Evolutionary conservation across 2,113 vertebrate species (phyloP).

Genomic region (Bungarus multicinctus): DNA sequence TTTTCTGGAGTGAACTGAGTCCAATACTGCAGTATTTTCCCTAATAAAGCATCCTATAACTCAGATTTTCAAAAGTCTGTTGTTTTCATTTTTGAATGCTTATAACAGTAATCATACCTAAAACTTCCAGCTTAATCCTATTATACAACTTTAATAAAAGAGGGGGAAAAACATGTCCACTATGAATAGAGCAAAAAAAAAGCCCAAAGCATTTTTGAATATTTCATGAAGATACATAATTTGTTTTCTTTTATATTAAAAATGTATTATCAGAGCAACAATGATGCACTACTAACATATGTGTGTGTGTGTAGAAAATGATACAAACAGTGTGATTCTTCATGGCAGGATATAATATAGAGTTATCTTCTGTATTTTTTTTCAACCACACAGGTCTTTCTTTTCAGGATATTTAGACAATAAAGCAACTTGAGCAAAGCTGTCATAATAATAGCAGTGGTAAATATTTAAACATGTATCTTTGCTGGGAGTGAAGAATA

Average conservation of each 20-base stretch:
- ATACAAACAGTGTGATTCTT: constrained; percentile 34
- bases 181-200: neutral
- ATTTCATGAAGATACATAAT: constrained; percentile 48
- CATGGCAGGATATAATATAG: constrained; percentile 18
- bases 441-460: neutral
- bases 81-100: too few species aligned
- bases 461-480: constrained; percentile 32
- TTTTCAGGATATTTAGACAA: constrained; percentile 25
- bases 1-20: too few species aligned
- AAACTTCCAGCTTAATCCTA: neutral
- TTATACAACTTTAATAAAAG: constrained; percentile 24
- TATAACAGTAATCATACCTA: constrained; percentile 28
- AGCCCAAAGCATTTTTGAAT: constrained; percentile 38
- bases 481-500: constrained; percentile 20
- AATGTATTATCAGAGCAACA: constrained; percentile 24
- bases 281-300: constrained; percentile 19
- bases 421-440: neutral
- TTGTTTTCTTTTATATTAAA: constrained; percentile 41
- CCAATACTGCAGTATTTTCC: too few species aligned
- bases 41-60: too few species aligned
- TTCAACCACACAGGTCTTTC: constrained; percentile 2
- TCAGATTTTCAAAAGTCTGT: too few species aligned
- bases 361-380: constrained; percentile 11
- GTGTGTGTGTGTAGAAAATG: neutral
- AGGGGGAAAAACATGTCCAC: constrained; percentile 15